phyloP scores from a whole-genome alignment of 2,888 invertebrate genomes.

The Ischnus inquisitorius region DNA sequence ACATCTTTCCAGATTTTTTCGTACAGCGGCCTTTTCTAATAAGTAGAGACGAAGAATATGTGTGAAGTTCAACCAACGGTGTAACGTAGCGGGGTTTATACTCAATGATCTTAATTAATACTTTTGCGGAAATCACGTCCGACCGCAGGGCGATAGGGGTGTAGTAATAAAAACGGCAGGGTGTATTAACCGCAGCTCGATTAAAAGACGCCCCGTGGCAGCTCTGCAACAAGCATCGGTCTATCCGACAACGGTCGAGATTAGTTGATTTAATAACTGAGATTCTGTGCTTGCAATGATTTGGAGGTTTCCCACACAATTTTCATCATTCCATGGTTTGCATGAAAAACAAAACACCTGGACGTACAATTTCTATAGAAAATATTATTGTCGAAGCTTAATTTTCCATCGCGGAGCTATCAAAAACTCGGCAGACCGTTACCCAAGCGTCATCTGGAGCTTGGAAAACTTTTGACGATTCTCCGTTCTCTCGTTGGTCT shows the following conservation, averaged over 20 bases:
- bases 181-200: slow-evolving; percentile 69
- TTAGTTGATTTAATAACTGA: slow-evolving; percentile 44
- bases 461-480: slow-evolving; percentile 57
- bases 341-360: not conserved
- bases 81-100: slow-evolving; percentile 19
- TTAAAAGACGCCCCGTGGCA: slow-evolving; percentile 65
- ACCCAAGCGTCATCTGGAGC: slow-evolving; percentile 56
- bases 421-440: slow-evolving; percentile 34
- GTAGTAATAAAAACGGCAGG: slow-evolving; percentile 45
- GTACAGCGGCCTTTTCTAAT: slow-evolving; percentile 4
- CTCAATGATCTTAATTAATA: slow-evolving; percentile 71
- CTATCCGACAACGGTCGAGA: slow-evolving; percentile 40
- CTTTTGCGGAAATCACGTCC: slow-evolving; percentile 66
- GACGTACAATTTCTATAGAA: not conserved
- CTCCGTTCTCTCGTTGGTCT: slow-evolving; percentile 16
- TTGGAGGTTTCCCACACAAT: not conserved
- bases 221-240: slow-evolving; percentile 18
- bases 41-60: slow-evolving; percentile 17
- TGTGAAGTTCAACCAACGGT: slow-evolving; percentile 52
- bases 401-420: slow-evolving; percentile 12
- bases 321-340: not conserved
- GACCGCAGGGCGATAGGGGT: slow-evolving; percentile 28
- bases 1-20: no score
- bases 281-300: not conserved
- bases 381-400: slow-evolving; percentile 19